These are phyloP conservation scores for Labeo rohita DNA, from an alignment of 2,113 vertebrate genomes.

Conservation along the genomic window DNA sequence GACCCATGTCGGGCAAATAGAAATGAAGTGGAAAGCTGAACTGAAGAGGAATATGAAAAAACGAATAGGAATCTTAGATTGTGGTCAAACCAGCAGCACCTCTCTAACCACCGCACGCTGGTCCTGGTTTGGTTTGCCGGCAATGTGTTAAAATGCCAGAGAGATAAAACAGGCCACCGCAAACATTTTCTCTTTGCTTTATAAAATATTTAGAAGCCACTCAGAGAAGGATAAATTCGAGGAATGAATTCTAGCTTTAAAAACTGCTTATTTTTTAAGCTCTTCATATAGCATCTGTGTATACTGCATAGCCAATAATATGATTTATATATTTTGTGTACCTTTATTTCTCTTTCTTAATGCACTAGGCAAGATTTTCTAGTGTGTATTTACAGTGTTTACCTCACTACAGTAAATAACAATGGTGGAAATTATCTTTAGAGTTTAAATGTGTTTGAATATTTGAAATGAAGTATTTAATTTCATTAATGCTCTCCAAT, in stretches of 20 bases:
- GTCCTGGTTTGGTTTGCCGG: conserved; percentile 44
- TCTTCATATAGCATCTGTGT: not conserved
- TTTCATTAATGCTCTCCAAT: not conserved
- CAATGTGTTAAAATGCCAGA: conserved; percentile 55
- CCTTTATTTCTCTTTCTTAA: not conserved
- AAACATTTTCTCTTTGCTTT: conserved; percentile 61
- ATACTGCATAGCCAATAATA: not conserved
- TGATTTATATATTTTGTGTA: not conserved
- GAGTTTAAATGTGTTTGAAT: not conserved
- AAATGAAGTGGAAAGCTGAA: conserved; percentile 50
- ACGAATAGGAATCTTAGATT: conserved; percentile 53
- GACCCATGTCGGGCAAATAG: not conserved
- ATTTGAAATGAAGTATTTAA: not conserved
- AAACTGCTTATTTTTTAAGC: conserved; percentile 17
- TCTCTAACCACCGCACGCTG: conserved; percentile 36
- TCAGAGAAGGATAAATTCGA: conserved; percentile 52
- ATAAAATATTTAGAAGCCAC: conserved; percentile 69
- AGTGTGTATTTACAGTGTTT: not conserved
- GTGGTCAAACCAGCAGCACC: conserved; percentile 48
- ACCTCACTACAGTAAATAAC: not conserved
- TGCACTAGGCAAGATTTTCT: not conserved
- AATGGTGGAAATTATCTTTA: not conserved
- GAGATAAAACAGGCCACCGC: conserved; percentile 57
- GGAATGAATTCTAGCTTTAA: conserved; percentile 35
- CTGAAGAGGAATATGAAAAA: conserved; percentile 65